Percentiles rank a stretch among this genome's conserved stretches.
These are phyloP conservation scores for Sphaeramia orbicularis DNA, from an alignment of 2,797 vertebrate species.

Conservation along the genomic window DNA sequence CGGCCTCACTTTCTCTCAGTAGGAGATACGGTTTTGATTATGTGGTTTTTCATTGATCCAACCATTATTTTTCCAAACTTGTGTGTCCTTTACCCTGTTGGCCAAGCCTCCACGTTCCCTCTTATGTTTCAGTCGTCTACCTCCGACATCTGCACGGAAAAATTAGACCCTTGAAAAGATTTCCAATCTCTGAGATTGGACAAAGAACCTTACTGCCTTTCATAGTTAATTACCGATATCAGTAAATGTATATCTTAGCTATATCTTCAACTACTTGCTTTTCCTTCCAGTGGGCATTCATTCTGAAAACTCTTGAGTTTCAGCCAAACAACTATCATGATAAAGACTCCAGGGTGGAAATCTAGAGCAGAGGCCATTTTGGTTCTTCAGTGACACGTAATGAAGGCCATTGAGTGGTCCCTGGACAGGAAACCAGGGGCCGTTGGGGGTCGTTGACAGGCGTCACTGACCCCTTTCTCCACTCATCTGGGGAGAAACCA, in stretches of 20 bases:
- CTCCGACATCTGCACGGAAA: constrained; percentile 57
- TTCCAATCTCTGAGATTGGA: constrained; percentile 47
- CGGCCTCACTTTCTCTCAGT: too few relatives aligned
- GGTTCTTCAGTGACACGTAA: constrained; percentile 77
- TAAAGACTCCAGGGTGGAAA: constrained; percentile 66
- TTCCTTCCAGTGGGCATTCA: constrained; percentile 63
- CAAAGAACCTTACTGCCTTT: constrained; percentile 69
- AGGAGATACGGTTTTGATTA: not conserved
- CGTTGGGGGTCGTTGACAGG: constrained; percentile 73
- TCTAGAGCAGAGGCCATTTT: constrained; percentile 75
- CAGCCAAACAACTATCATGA: constrained; percentile 65
- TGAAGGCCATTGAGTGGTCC: constrained; percentile 69
- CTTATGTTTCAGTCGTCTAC: constrained; percentile 69
- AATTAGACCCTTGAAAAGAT: constrained; percentile 64
- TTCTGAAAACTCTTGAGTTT: constrained; percentile 75
- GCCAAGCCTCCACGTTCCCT: constrained; percentile 25
- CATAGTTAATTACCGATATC: constrained; percentile 70
- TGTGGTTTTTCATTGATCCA: constrained; percentile 10
- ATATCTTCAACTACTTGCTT: constrained; percentile 65
- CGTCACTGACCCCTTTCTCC: constrained; percentile 75
- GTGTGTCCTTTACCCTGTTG: constrained; percentile 12
- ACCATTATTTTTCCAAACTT: constrained; percentile 30
- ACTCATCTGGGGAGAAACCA: constrained; percentile 72
- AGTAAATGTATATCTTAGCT: constrained; percentile 65
- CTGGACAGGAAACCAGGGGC: constrained; percentile 75